Percentiles rank a stretch among this genome's conserved stretches.
Conservation (phyloP, 2,888 invertebrate genomes). For the Dichetophora obliterata region DNA sequence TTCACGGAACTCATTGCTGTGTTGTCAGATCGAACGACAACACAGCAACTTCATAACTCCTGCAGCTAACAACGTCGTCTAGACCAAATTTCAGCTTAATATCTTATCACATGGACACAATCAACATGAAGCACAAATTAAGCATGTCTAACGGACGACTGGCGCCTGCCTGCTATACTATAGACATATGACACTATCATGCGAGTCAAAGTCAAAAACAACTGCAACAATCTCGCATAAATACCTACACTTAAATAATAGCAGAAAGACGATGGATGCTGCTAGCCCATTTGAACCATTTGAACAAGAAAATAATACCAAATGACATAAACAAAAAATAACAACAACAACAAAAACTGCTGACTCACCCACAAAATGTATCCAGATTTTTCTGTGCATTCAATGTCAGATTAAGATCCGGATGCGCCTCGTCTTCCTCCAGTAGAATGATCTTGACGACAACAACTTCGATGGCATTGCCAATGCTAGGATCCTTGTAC, state of each 20-base stretch:
- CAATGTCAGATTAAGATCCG: slow-evolving; percentile 80
- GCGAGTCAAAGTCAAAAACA: slow-evolving; percentile 2
- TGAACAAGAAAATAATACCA: background rate
- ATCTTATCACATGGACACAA: slow-evolving; percentile 48
- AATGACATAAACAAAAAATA: slow-evolving; percentile 2
- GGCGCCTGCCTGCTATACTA: slow-evolving; percentile 7
- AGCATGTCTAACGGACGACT: background rate
- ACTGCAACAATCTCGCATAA: background rate
- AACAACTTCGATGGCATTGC: slow-evolving; percentile 91
- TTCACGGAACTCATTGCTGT: too few relatives aligned
- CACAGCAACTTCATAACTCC: slow-evolving; percentile 20
- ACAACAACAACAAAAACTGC: background rate
- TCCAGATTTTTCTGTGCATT: slow-evolving; percentile 87
- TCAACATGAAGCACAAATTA: slow-evolving; percentile 25
- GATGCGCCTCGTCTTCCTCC: slow-evolving; percentile 72
- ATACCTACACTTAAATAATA: background rate
- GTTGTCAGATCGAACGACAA: background rate
- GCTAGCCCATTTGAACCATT: background rate
- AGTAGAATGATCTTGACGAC: slow-evolving; percentile 87
- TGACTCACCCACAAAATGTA: slow-evolving; percentile 80
- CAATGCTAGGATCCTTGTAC: slow-evolving; percentile 90
- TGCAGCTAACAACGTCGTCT: slow-evolving; percentile 44
- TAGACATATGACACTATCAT: background rate
- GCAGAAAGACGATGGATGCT: too few relatives aligned
- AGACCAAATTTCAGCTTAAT: slow-evolving; percentile 40